Evolutionary conservation across 2,797 vertebrate genomes (phyloP).

Genomic region (Enteromius mattozi): DNA sequence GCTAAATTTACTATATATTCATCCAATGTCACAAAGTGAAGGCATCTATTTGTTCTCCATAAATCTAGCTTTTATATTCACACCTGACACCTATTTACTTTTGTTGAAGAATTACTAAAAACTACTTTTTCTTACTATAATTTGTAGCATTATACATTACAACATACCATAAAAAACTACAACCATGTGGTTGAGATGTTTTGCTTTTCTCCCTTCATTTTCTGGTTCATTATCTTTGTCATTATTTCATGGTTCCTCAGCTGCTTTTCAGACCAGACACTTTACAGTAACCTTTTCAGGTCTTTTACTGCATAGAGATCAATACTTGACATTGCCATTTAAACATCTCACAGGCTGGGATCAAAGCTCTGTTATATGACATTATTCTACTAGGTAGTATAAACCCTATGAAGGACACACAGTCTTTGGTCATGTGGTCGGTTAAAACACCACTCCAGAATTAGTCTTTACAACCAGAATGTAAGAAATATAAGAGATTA

Average conservation of each 20-base stretch:
- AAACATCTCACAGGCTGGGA: constrained; percentile 4
- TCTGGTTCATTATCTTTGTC: background rate
- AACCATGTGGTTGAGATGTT: background rate
- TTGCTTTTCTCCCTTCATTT: background rate
- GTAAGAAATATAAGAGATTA: background rate
- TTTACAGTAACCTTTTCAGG: constrained; percentile 20
- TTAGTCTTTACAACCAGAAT: background rate
- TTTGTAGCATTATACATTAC: background rate
- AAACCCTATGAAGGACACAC: background rate
- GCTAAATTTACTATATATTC: background rate
- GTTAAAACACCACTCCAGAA: background rate
- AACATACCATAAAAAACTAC: background rate
- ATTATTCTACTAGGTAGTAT: background rate
- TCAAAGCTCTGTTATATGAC: constrained; percentile 5
- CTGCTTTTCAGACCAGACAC: background rate
- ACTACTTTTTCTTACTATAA: background rate
- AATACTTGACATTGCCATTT: constrained; percentile 25
- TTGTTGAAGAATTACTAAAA: background rate
- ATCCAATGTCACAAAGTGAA: background rate
- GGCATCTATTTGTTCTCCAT: background rate
- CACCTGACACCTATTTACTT: background rate
- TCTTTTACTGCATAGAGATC: constrained; percentile 27
- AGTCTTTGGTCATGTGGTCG: background rate
- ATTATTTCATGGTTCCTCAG: background rate
- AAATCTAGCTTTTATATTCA: background rate